These are phyloP conservation scores for Vidua macroura DNA, from an alignment of 2,113 vertebrate genomes.

Conservation along the genomic window DNA sequence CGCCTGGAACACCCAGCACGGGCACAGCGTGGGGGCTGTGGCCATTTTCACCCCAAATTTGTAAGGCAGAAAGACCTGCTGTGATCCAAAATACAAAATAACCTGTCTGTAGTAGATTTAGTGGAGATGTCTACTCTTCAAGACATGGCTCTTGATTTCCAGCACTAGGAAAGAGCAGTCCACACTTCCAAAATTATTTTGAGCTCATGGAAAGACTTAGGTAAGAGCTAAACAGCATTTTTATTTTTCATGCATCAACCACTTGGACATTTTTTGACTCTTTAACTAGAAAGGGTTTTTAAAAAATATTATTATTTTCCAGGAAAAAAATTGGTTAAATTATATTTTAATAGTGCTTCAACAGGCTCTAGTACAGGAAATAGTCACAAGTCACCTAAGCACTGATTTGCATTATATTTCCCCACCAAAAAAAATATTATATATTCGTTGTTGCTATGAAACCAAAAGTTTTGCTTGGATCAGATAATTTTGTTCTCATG, in stretches of 20 bases:
- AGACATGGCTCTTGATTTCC: not conserved
- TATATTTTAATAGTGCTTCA: conserved; percentile 18
- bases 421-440: not conserved
- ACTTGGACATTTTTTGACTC: not conserved
- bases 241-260: not conserved
- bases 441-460: conserved; percentile 10
- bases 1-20: not conserved
- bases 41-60: not conserved
- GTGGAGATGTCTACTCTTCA: not conserved
- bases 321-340: conserved; percentile 16
- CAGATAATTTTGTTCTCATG: conserved; percentile 39
- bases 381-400: not conserved
- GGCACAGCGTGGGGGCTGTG: accelerated
- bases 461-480: conserved; percentile 57
- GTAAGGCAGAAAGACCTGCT: not conserved
- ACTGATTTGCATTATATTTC: conserved; percentile 19
- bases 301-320: not conserved
- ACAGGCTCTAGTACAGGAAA: not conserved
- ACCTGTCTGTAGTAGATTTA: not conserved
- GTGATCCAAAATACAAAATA: not conserved
- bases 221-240: not conserved
- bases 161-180: not conserved
- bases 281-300: not conserved
- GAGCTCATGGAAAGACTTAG: not conserved
- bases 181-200: not conserved